Conservation (phyloP, 2,113 vertebrate species). For the Phrynosoma blainvillii region DNA sequence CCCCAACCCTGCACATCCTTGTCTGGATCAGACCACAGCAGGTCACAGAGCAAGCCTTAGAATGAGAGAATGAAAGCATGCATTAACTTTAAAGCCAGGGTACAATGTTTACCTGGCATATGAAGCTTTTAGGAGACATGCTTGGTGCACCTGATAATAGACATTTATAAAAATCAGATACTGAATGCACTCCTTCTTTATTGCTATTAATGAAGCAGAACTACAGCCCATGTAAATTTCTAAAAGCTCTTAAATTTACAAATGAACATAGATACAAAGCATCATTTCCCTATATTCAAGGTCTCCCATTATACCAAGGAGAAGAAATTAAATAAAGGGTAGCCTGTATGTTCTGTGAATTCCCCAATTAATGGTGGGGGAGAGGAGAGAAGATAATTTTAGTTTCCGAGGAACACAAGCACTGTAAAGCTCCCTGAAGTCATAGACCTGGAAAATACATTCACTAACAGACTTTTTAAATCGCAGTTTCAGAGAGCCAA, state of each 20-base stretch:
- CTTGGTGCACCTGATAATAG: too few species aligned
- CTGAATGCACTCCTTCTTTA: background rate
- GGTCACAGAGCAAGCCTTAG: constrained; percentile 94
- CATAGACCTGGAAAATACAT: background rate
- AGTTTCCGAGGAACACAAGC: background rate
- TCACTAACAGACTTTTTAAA: background rate
- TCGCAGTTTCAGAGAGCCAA: background rate
- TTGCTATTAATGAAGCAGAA: background rate
- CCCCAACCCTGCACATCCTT: constrained; percentile 99
- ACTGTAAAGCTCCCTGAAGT: background rate
- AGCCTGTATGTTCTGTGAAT: background rate
- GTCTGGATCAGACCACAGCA: constrained; percentile 98
- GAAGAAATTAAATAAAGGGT: background rate
- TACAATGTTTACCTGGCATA: background rate
- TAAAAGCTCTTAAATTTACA: background rate
- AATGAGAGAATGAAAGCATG: constrained; percentile 18
- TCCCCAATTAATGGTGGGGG: too few species aligned
- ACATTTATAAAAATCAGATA: background rate
- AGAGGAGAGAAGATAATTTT: background rate
- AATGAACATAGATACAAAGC: background rate
- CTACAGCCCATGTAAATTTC: background rate
- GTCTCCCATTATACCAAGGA: background rate
- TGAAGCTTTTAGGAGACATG: background rate
- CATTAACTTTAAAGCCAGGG: background rate
- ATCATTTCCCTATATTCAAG: background rate